phyloP scores from a whole-genome alignment of 2,113 vertebrate species.

The Gasterosteus aculeatus region DNA sequence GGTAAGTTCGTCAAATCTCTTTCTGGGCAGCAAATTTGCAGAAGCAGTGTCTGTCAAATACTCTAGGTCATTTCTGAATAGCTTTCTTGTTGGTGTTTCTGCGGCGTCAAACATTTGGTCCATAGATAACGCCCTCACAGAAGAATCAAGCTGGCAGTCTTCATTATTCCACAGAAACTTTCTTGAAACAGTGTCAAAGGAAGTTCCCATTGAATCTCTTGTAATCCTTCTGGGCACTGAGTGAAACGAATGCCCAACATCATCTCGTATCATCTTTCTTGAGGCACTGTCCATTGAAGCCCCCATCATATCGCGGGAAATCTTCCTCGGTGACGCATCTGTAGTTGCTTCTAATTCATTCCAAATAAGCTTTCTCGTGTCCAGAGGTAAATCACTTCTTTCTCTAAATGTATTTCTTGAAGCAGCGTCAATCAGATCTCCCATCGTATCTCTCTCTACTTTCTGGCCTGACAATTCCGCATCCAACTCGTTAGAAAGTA shows the following conservation, averaged over 20 bases:
- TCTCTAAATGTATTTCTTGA: slow-evolving; percentile 61
- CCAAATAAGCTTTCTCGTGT: slow-evolving; percentile 63
- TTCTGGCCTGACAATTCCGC: slow-evolving; percentile 44
- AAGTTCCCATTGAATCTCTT: slow-evolving; percentile 63
- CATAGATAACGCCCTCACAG: slow-evolving; percentile 38
- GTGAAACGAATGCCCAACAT: slow-evolving; percentile 56
- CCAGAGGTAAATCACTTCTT: slow-evolving; percentile 57
- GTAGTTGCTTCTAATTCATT: slow-evolving; percentile 62
- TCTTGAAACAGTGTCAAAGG: slow-evolving; percentile 55
- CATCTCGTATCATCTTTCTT: slow-evolving; percentile 61
- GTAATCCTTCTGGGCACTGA: slow-evolving; percentile 42
- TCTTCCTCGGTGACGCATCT: slow-evolving; percentile 41
- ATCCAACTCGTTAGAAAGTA: slow-evolving; percentile 54
- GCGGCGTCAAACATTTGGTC: slow-evolving; percentile 55
- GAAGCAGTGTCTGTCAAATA: slow-evolving; percentile 51
- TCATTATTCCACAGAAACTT: slow-evolving; percentile 50
- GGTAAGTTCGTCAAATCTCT: slow-evolving; percentile 47
- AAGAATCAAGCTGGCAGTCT: slow-evolving; percentile 57
- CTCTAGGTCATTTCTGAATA: slow-evolving; percentile 72
- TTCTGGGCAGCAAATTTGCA: slow-evolving; percentile 56
- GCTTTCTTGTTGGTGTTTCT: slow-evolving; percentile 53
- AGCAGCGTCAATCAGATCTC: slow-evolving; percentile 55
- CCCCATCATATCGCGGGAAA: slow-evolving; percentile 64
- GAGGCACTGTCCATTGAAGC: slow-evolving; percentile 59
- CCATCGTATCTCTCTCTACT: slow-evolving; percentile 48